Evolutionary conservation across 2,797 vertebrate genomes (phyloP).

Genomic region (Heterohyrax brucei): DNA sequence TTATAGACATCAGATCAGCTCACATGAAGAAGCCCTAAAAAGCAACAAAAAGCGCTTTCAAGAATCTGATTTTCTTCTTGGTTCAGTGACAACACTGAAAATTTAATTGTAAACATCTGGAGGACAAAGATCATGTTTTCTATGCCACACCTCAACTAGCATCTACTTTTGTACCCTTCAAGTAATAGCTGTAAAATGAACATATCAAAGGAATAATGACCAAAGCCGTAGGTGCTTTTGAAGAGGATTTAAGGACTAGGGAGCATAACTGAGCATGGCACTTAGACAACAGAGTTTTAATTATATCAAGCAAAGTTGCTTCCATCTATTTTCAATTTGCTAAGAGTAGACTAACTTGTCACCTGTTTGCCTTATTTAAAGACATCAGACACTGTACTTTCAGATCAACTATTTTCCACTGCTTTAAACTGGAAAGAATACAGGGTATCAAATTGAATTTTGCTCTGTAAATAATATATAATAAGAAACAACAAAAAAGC

Average conservation of each 20-base stretch:
- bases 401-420: background rate
- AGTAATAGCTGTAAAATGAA: slow-evolving; percentile 44
- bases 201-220: background rate
- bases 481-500: background rate
- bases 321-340: slow-evolving; percentile 29
- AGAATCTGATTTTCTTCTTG: slow-evolving; percentile 51
- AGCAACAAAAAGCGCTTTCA: background rate
- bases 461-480: slow-evolving; percentile 2
- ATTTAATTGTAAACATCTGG: slow-evolving; percentile 28
- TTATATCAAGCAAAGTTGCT: background rate
- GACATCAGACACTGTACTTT: background rate
- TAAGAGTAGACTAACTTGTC: background rate
- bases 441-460: background rate
- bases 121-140: slow-evolving; percentile 40
- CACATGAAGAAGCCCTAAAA: background rate
- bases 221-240: background rate
- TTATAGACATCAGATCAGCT: slow-evolving; percentile 52
- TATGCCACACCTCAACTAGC: background rate
- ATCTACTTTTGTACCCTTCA: slow-evolving; percentile 15
- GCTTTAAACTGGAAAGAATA: background rate
- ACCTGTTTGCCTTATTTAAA: background rate
- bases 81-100: slow-evolving; percentile 21
- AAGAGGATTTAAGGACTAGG: slow-evolving; percentile 4
- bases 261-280: background rate
- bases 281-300: slow-evolving; percentile 46